Evolutionary conservation across 2,888 invertebrate genomes (phyloP).

Genomic region (Acleris laterana): DNA sequence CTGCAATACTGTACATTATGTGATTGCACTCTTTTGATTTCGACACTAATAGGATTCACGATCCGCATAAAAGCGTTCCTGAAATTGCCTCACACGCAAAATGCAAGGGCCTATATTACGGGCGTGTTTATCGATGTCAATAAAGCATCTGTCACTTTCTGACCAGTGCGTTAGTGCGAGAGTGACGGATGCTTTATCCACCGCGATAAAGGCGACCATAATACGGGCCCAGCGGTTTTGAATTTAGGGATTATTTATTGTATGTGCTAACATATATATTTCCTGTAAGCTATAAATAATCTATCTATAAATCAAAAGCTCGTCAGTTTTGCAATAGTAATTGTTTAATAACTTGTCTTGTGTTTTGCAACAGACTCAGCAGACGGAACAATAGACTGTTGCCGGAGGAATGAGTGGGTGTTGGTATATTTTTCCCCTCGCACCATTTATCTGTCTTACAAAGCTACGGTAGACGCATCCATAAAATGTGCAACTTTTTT

Average conservation of each 20-base stretch:
- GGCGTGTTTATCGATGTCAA: too few relatives aligned
- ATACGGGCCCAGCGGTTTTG: not conserved
- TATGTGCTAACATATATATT: not conserved
- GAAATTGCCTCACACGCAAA: slow-evolving; percentile 1
- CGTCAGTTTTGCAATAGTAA: slow-evolving; percentile 12
- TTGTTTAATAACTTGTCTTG: slow-evolving; percentile 13
- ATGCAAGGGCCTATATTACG: too few relatives aligned
- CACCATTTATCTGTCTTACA: too few relatives aligned
- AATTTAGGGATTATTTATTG: not conserved
- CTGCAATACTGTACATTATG: slow-evolving; percentile 18
- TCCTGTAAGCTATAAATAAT: not conserved
- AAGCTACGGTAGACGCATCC: too few relatives aligned
- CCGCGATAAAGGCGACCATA: too few relatives aligned
- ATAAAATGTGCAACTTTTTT: too few relatives aligned
- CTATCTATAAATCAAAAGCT: not conserved
- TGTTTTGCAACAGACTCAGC: too few relatives aligned
- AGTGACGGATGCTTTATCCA: too few relatives aligned
- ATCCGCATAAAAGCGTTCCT: slow-evolving; percentile 11
- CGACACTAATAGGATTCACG: slow-evolving; percentile 21
- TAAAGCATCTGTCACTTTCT: too few relatives aligned
- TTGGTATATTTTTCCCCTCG: too few relatives aligned
- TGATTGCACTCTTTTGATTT: slow-evolving; percentile 17
- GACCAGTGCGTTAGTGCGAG: too few relatives aligned
- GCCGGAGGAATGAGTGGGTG: too few relatives aligned
- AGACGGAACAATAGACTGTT: not conserved